Evolutionary conservation across 2,888 invertebrate species (phyloP).

Genomic region (Cephus nigrinus): DNA sequence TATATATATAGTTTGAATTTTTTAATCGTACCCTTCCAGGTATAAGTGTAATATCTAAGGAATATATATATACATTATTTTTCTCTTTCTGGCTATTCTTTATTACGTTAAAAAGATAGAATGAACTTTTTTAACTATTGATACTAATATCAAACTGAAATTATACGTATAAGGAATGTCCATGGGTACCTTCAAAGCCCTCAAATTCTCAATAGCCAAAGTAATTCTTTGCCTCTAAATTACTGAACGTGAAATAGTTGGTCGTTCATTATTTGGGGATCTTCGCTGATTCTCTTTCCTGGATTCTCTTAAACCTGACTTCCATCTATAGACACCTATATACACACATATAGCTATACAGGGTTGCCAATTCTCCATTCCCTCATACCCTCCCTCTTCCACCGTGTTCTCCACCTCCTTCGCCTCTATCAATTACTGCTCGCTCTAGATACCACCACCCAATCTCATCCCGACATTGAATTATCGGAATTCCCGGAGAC

Average conservation of each 20-base stretch:
- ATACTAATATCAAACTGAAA: no score
- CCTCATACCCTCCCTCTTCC: neutral
- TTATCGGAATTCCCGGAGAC: slow-evolving; percentile 40
- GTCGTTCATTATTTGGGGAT: neutral
- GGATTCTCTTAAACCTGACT: neutral
- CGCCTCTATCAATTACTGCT: slow-evolving; percentile 36
- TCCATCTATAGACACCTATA: neutral
- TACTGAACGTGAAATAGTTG: neutral
- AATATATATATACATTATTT: no score
- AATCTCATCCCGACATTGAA: slow-evolving; percentile 42
- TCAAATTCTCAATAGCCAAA: neutral
- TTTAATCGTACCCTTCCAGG: neutral
- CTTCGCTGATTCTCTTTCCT: neutral
- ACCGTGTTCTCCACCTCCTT: slow-evolving; percentile 20
- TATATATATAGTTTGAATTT: neutral
- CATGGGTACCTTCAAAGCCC: no score
- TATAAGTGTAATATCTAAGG: no score
- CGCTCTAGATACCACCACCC: slow-evolving; percentile 30
- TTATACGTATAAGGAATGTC: no score
- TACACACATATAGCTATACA: neutral
- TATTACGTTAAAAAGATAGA: no score
- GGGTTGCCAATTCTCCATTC: neutral
- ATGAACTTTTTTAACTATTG: no score
- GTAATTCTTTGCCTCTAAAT: neutral
- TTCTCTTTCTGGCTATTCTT: no score